Evolutionary conservation across 1,140 invertebrate genomes (phyloP).

Genomic region (Mactra quadrangularis): DNA sequence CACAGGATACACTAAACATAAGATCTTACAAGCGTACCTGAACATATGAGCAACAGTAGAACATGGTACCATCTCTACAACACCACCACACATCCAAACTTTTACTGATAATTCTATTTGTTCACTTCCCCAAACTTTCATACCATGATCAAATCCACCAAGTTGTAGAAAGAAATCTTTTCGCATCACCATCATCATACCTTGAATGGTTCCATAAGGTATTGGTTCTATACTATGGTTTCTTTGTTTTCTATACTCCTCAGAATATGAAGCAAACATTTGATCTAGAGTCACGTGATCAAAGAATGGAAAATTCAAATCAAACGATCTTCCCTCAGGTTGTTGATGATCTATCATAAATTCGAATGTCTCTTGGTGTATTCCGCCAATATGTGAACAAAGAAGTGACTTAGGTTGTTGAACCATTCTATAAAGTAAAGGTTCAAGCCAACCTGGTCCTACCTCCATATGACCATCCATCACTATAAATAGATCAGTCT

Average conservation of each 20-base stretch:
- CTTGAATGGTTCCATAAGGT: conserved; percentile 11
- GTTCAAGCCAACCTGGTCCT: conserved; percentile 34
- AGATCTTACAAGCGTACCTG: no score
- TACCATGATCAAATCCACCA: conserved; percentile 96
- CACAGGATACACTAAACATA: no score
- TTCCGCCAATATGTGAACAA: conserved; percentile 27
- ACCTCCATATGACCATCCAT: conserved; percentile 56
- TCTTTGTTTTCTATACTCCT: not conserved
- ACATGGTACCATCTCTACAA: conserved; percentile 48
- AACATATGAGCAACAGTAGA: conserved; percentile 50
- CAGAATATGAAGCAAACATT: conserved; percentile 29
- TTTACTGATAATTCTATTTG: conserved; percentile 54
- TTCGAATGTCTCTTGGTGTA: conserved; percentile 27
- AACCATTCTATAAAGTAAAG: conserved; percentile 21
- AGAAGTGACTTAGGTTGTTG: conserved; percentile 38
- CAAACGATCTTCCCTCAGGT: conserved; percentile 17
- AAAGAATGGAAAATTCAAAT: conserved; percentile 16
- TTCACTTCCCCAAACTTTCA: conserved; percentile 44
- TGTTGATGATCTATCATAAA: conserved; percentile 11
- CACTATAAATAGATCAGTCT: conserved; percentile 20
- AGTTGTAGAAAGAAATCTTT: conserved; percentile 86
- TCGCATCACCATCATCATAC: conserved; percentile 52
- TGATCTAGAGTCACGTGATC: conserved; percentile 44
- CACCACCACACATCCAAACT: conserved; percentile 43
- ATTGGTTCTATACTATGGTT: conserved; percentile 47